Conservation (phyloP, 2,888 invertebrate species). For the Nemotelus pantherinus region DNA sequence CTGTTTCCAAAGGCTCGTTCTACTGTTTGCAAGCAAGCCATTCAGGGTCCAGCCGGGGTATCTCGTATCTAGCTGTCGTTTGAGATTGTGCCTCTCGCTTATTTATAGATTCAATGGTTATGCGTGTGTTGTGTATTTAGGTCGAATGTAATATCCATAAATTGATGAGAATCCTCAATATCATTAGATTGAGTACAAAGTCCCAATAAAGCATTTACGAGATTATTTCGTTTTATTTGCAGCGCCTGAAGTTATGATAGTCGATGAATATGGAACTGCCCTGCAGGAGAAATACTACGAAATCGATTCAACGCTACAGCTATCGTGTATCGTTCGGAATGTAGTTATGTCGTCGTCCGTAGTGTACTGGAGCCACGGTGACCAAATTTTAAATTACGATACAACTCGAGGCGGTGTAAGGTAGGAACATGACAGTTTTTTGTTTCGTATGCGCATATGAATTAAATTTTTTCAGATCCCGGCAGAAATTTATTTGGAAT, state of each 20-base stretch:
- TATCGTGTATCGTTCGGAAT: constrained; percentile 68
- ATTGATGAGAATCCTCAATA: constrained; percentile 33
- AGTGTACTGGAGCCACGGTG: constrained; percentile 68
- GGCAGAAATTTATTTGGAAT: no score
- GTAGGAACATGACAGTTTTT: constrained; percentile 55
- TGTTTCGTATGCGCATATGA: not conserved
- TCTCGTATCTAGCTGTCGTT: no score
- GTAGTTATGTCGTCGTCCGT: constrained; percentile 67
- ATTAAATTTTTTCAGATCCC: not conserved
- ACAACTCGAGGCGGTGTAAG: constrained; percentile 67
- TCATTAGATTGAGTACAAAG: constrained; percentile 35
- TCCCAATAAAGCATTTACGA: constrained; percentile 21
- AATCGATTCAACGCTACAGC: constrained; percentile 68
- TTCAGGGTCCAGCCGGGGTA: not conserved
- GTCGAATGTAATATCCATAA: constrained; percentile 40
- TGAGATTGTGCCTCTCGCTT: not conserved
- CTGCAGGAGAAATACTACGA: constrained; percentile 69
- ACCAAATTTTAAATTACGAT: constrained; percentile 67
- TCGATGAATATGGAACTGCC: constrained; percentile 67
- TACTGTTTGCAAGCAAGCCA: not conserved
- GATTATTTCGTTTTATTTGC: constrained; percentile 48
- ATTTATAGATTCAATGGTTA: constrained; percentile 13
- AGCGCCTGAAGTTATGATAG: constrained; percentile 69
- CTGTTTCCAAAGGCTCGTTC: constrained; percentile 13
- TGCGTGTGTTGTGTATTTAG: not conserved